phyloP scores from a whole-genome alignment of 1,140 invertebrate genomes.

The Habropoda laboriosa region DNA sequence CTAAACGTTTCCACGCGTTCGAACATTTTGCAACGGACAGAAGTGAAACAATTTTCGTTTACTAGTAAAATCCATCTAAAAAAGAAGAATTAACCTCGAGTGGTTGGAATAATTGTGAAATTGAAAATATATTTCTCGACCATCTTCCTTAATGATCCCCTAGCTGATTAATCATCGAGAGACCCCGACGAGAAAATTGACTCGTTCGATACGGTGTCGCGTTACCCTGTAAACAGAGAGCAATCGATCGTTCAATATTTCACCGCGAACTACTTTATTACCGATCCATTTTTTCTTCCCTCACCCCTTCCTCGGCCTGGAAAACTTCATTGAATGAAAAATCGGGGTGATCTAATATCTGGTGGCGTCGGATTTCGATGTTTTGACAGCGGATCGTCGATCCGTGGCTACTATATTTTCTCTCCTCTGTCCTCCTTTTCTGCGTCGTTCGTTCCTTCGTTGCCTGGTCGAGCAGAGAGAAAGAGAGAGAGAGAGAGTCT shows the following conservation, averaged over 20 bases:
- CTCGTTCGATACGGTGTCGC: conserved; percentile 36
- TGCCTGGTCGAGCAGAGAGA: conserved; percentile 48
- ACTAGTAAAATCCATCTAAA: no score
- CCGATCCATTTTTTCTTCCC: conserved; percentile 48
- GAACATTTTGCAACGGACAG: no score
- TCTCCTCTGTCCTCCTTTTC: background rate
- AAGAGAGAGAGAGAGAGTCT: no score
- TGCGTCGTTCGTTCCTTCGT: background rate
- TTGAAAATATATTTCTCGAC: background rate
- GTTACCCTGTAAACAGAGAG: conserved; percentile 34
- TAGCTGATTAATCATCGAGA: conserved; percentile 24
- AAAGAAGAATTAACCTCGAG: background rate
- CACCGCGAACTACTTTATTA: conserved; percentile 27
- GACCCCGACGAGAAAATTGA: background rate
- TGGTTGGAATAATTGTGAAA: no score
- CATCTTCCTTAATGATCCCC: conserved; percentile 1
- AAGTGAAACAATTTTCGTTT: no score
- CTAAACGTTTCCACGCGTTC: no score
- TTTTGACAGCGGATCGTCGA: conserved; percentile 79
- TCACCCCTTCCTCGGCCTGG: conserved; percentile 26
- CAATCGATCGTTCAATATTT: conserved; percentile 46
- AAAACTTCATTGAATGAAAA: conserved; percentile 57
- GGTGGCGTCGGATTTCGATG: conserved; percentile 75
- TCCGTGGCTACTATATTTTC: conserved; percentile 65
- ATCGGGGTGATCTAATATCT: conserved; percentile 36